Conservation (phyloP, 2,113 vertebrate species). For the Electrona antarctica region DNA sequence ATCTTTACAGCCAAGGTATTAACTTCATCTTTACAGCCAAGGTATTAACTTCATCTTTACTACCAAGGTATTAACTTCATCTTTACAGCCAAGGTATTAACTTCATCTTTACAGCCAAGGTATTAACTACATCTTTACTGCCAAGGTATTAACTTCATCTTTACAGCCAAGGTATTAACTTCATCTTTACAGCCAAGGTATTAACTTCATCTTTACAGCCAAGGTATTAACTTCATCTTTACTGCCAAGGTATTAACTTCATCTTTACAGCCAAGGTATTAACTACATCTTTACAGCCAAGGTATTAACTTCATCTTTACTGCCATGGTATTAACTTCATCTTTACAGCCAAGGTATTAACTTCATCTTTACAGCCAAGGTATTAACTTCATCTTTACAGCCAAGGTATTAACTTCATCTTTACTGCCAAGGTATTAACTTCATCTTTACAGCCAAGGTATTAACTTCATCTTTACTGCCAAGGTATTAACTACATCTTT, state of each 20-base stretch:
- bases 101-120: not conserved
- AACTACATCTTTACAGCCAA: not conserved
- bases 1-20: not conserved
- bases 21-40: not conserved
- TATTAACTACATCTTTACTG: not conserved
- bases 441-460: not conserved
- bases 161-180: too few relatives aligned
- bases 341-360: too few relatives aligned
- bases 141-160: not conserved
- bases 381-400: not conserved
- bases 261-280: not conserved
- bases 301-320: not conserved
- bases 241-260: not conserved
- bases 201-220: not conserved
- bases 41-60: not conserved
- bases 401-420: not conserved
- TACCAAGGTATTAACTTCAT: not conserved
- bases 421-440: not conserved
- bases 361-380: not conserved
- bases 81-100: not conserved
- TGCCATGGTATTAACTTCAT: not conserved
- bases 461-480: too few relatives aligned
- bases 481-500: too few relatives aligned
- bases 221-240: not conserved
- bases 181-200: not conserved